phyloP scores from a whole-genome alignment of 1,140 invertebrate species.

The fruit fly (Drosophila melanogaster) region DNA sequence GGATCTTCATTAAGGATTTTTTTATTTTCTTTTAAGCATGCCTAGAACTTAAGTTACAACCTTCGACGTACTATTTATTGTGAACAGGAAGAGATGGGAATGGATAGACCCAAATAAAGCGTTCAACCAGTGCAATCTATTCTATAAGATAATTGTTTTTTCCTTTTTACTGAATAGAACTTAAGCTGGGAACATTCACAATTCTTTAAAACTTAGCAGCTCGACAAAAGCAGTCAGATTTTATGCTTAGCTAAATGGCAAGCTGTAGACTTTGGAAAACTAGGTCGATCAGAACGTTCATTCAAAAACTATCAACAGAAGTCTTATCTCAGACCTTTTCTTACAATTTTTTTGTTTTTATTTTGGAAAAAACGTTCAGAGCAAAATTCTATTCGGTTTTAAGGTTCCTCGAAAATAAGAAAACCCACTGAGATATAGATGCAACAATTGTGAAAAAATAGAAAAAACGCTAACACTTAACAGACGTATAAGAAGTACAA shows the following conservation, averaged over 20 bases:
- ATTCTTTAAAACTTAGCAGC: not conserved
- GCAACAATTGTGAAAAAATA: not conserved
- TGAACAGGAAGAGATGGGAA: slow-evolving; percentile 2
- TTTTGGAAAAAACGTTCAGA: slow-evolving; percentile 28
- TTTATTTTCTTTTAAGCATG: slow-evolving; percentile 43
- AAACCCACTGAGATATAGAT: slow-evolving; percentile 1
- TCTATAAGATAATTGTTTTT: not conserved
- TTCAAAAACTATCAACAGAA: slow-evolving; percentile 7
- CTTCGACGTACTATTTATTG: slow-evolving; percentile 44
- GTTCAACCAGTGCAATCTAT: slow-evolving; percentile 36
- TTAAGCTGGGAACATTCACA: not conserved
- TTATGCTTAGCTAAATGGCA: not conserved
- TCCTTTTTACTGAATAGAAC: not conserved
- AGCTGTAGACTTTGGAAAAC: slow-evolving; percentile 3
- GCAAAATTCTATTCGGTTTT: slow-evolving; percentile 58
- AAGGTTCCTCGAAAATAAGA: not conserved
- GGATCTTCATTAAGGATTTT: slow-evolving; percentile 29
- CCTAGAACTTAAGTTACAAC: slow-evolving; percentile 24
- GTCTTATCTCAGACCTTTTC: slow-evolving; percentile 1
- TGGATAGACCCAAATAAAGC: slow-evolving; percentile 16
- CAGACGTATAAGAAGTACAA: not conserved
- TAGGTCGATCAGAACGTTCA: slow-evolving; percentile 13
- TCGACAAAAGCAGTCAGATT: not conserved
- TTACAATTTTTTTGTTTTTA: not conserved
- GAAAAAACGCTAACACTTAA: not conserved